These are phyloP conservation scores for Argya squamiceps DNA, from an alignment of 2,797 vertebrate genomes.

Conservation along the genomic window DNA sequence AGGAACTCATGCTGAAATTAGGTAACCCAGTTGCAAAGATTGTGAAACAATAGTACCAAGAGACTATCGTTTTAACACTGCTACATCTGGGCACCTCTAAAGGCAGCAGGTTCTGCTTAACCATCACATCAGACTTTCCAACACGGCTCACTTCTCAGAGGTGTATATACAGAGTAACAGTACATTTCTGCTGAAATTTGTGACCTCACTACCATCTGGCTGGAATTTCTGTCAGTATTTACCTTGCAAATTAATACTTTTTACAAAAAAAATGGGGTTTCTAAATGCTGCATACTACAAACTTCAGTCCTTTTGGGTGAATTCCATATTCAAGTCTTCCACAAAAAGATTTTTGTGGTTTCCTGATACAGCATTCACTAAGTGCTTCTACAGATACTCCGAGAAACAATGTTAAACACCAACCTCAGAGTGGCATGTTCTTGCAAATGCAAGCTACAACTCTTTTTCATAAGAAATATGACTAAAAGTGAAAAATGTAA, in stretches of 20 bases:
- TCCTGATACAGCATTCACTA: not conserved
- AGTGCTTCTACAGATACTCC: not conserved
- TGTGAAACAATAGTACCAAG: not conserved
- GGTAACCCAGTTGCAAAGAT: not conserved
- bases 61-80: accelerated
- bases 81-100: not conserved
- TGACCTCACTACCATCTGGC: not conserved
- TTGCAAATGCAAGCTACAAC: not conserved
- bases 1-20: not conserved
- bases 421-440: not conserved
- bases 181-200: not conserved
- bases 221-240: not conserved
- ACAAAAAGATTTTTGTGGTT: not conserved
- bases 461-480: not conserved
- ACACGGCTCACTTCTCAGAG: not conserved
- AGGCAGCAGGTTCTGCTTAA: not conserved
- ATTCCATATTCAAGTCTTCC: not conserved
- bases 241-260: not conserved
- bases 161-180: not conserved
- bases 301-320: not conserved
- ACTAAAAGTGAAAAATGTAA: not conserved
- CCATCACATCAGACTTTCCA: not conserved
- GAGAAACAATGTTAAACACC: not conserved
- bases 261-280: not conserved
- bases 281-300: not conserved